phyloP scores from a whole-genome alignment of 2,888 invertebrate species.

The Lysandra coridon region DNA sequence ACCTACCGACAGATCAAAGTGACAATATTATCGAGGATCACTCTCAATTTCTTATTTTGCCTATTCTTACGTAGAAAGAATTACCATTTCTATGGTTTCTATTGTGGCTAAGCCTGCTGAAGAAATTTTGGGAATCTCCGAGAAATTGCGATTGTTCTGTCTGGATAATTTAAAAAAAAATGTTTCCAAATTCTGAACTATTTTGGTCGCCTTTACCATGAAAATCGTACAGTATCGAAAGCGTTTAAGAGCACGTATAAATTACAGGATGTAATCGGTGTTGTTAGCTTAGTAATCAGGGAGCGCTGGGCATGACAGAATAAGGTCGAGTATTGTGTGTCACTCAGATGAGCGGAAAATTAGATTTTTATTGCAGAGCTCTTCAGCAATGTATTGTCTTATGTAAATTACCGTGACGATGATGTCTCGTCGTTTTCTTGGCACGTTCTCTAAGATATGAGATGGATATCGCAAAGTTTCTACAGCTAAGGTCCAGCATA shows the following conservation, averaged over 20 bases:
- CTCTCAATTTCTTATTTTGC: no score
- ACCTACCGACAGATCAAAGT: no score
- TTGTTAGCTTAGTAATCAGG: slow-evolving; percentile 37
- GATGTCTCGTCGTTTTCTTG: background rate
- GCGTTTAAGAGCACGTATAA: background rate
- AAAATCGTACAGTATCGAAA: background rate
- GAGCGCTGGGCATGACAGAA: slow-evolving; percentile 45
- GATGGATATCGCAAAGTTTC: background rate
- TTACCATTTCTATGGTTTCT: no score
- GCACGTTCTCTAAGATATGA: background rate
- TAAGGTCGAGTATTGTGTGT: slow-evolving; percentile 42
- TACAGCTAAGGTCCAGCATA: background rate
- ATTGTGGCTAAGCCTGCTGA: no score
- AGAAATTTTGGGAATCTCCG: no score
- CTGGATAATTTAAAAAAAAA: background rate
- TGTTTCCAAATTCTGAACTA: background rate
- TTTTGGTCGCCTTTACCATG: background rate
- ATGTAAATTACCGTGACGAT: slow-evolving; percentile 29
- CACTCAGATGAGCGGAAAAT: slow-evolving; percentile 39
- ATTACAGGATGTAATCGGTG: slow-evolving; percentile 14
- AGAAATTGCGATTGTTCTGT: no score
- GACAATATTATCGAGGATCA: no score
- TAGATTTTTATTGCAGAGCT: slow-evolving; percentile 37
- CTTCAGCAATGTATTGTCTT: slow-evolving; percentile 21
- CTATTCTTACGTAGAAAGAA: no score